A percentile compares a stretch with the other conserved stretches of the same genome.
Evolutionary conservation across 2,113 vertebrate species (phyloP).

Genomic region (Oncorhynchus kisutch): DNA sequence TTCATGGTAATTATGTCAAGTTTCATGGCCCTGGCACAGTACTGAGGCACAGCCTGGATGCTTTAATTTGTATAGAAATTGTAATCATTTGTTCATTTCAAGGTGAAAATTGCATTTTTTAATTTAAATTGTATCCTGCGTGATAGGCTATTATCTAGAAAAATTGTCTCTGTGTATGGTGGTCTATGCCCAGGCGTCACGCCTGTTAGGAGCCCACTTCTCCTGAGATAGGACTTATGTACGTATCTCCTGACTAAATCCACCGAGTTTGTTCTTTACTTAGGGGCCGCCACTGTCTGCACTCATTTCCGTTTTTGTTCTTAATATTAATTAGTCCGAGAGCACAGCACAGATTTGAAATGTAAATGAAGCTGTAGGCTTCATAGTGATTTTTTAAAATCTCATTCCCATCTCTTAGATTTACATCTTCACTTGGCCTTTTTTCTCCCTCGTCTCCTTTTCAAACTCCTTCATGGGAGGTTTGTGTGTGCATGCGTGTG

Average conservation of each 20-base stretch:
- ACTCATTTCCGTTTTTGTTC: conserved; percentile 77
- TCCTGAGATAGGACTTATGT: conserved; percentile 91
- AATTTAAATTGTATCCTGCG: conserved; percentile 99
- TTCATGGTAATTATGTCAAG: conserved; percentile 99
- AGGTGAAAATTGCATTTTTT: conserved; percentile 99
- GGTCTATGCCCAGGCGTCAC: conserved; percentile 88
- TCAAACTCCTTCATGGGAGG: conserved; percentile 38
- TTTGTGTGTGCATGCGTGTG: conserved; percentile 14
- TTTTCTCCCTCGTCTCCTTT: conserved; percentile 28
- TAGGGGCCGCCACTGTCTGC: conserved; percentile 45
- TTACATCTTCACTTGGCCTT: conserved; percentile 53
- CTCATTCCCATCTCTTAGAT: conserved; percentile 56
- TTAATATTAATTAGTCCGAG: conserved; percentile 86
- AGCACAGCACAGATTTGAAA: conserved; percentile 69
- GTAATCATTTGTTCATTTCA: conserved; percentile 99
- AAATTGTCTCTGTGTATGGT: conserved; percentile 99
- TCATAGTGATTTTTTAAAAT: conserved; percentile 69
- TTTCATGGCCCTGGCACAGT: conserved; percentile 97
- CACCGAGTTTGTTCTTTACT: conserved; percentile 74
- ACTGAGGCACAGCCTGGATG: conserved; percentile 98
- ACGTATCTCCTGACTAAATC: conserved; percentile 84
- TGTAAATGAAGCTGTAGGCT: conserved; percentile 68
- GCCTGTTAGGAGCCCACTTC: conserved; percentile 93
- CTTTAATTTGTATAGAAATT: conserved; percentile 99
- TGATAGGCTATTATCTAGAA: conserved; percentile 99